Evolutionary conservation across 2,113 vertebrate genomes (phyloP), one percentile per base, ranked within the genome.

Genomic region (Odontesthes bonariensis): DNA sequence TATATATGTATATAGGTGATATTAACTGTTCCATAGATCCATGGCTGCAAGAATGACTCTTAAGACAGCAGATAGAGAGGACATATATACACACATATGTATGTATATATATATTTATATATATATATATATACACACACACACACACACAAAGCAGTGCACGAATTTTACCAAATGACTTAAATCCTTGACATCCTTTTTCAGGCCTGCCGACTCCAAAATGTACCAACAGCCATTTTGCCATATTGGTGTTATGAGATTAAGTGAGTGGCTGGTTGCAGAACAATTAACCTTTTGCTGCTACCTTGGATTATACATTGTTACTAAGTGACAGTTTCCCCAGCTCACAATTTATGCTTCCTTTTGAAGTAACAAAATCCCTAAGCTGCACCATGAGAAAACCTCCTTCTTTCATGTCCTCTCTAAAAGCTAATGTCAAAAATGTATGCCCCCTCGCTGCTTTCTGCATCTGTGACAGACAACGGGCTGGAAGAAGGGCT

Each of bases 351-450:
- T 59, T 75, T 71, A 17, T 22, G 72, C 20, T 58, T 82, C 35
- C 82, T 88, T 91, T 93, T 93, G 90, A 93, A 92, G 88, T 85
- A 46, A 58, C 52, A 81, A 87, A 27, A 91, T 84, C 81, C 68
- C 73, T 82, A 75, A 90, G 78, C 81, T 76, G 64, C 66, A 22
- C 70, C 51, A 66, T 78, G 81, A 82, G 80, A 77, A 66, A 79
- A 33, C 51, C 55, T 70, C 64, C 73, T 69, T 56, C 44, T 17
- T 69, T 69, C 66, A 38, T 65, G 42, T 61, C 60, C 59, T 42
- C 38, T 53, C 72, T 55, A 61, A 78, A 81, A 85, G 62, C 66
- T 23, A 38, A 23, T 17, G 12, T 60, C 62, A 71, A 64, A 64
- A 72, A 63, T 19, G 40, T 60, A 10, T 38, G 10, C 35, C 35